A percentile compares a stretch with the other conserved stretches of the same genome.
Evolutionary conservation across 64 coral and sea anemone species (phyloP).

Genomic region (Astreopora myriophthalma): DNA sequence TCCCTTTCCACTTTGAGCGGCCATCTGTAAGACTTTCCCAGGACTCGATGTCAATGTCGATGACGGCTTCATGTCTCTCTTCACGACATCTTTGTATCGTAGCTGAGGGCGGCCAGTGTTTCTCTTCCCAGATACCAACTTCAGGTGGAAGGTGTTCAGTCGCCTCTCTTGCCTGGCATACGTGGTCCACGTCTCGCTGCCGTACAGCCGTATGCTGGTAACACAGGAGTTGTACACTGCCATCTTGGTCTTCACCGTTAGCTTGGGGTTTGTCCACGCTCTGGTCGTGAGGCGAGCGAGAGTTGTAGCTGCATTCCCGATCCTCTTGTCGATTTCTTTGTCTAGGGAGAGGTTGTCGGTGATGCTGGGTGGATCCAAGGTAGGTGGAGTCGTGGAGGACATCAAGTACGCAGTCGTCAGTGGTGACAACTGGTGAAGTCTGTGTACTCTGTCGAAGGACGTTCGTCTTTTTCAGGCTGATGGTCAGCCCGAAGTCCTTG

Average conservation of each 20-base stretch:
- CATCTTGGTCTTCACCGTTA: background rate
- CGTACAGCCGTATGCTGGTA: too few species aligned
- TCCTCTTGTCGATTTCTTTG: too few species aligned
- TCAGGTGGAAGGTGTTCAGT: too few species aligned
- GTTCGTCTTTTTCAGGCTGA: background rate
- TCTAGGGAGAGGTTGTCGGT: conserved; percentile 33
- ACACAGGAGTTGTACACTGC: conserved; percentile 30
- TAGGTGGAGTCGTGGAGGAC: conserved; percentile 38
- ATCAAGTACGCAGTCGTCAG: background rate
- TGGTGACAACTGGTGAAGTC: background rate
- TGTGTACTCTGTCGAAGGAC: background rate
- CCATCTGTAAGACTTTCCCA: too few species aligned
- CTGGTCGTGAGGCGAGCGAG: background rate
- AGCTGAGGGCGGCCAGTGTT: too few species aligned
- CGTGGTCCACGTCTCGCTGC: too few species aligned
- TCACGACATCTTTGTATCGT: too few species aligned
- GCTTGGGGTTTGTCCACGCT: background rate
- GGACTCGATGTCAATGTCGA: too few species aligned
- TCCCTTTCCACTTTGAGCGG: too few species aligned
- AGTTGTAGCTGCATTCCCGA: conserved; percentile 2
- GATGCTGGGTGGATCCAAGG: conserved; percentile 28
- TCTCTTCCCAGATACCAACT: too few species aligned
- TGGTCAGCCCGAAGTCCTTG: background rate
- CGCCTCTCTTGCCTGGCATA: too few species aligned
- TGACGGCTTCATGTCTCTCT: too few species aligned